Evolutionary conservation across 2,113 vertebrate genomes (phyloP).

Genomic region (Oophaga pumilio): DNA sequence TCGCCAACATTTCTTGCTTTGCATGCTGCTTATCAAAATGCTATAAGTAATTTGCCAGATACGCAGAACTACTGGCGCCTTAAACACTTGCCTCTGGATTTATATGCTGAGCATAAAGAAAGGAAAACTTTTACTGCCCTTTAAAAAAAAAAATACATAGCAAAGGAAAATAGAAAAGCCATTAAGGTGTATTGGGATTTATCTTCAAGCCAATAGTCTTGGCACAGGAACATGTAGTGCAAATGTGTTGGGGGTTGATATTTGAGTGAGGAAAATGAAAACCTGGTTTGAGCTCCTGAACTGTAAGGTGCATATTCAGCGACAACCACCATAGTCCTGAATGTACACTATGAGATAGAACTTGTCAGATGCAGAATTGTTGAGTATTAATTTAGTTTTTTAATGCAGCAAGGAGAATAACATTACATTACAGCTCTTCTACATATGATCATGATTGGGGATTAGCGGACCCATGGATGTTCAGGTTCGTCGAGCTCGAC

Average conservation of each 20-base stretch:
- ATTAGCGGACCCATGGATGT: no score
- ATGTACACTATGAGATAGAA: background rate
- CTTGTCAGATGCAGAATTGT: background rate
- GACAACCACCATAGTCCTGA: background rate
- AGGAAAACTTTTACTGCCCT: background rate
- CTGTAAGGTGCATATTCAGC: background rate
- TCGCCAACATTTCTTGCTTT: constrained; percentile 27
- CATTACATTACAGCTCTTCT: background rate
- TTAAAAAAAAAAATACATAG: constrained; percentile 13
- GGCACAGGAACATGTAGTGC: background rate
- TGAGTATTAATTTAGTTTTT: background rate
- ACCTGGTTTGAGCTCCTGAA: background rate
- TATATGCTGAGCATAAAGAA: background rate
- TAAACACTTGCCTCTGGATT: background rate
- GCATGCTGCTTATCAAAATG: constrained; percentile 36
- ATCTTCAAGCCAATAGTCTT: background rate
- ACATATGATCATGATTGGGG: no score
- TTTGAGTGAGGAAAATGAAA: background rate
- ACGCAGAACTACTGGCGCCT: constrained; percentile 11
- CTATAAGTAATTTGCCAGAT: constrained; percentile 41
- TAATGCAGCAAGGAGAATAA: background rate
- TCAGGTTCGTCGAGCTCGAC: no score
- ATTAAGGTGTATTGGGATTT: background rate
- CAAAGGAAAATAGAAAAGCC: background rate
- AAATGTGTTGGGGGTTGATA: background rate